phyloP scores from a whole-genome alignment of 2,888 invertebrate genomes.

The Hyposoter dolosus region DNA sequence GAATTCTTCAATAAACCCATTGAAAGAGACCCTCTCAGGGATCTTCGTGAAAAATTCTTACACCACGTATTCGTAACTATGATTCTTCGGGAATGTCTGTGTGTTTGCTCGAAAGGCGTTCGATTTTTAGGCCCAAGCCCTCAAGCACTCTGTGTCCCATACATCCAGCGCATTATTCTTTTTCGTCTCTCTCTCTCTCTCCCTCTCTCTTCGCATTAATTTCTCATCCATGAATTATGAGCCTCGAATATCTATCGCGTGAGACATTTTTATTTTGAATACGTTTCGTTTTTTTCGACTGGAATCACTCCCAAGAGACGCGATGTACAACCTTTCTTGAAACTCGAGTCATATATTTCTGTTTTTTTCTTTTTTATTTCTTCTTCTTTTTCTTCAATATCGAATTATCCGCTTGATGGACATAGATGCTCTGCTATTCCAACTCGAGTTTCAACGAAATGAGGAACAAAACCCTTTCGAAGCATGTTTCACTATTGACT shows the following conservation, averaged over 20 bases:
- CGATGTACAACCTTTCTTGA: neutral
- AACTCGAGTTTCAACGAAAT: neutral
- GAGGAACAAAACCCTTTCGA: neutral
- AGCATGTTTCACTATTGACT: neutral
- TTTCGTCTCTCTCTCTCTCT: neutral
- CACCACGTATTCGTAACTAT: neutral
- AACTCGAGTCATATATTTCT: neutral
- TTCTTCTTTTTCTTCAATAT: neutral
- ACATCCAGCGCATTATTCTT: neutral
- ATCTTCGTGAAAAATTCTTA: conserved; percentile 26
- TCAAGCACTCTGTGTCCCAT: neutral
- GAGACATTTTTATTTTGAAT: neutral
- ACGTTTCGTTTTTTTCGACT: neutral
- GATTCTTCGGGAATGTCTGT: conserved; percentile 26
- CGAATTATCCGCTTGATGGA: neutral
- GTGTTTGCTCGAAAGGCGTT: conserved; percentile 6
- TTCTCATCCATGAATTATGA: conserved; percentile 13
- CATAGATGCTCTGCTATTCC: neutral
- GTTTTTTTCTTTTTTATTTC: neutral
- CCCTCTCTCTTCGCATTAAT: neutral
- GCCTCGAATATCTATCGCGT: neutral
- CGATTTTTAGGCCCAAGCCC: conserved; percentile 6
- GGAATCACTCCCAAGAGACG: conserved; percentile 11
- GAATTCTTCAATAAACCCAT: conserved; percentile 42
- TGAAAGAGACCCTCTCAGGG: conserved; percentile 7